Base-by-base conservation (phyloP, 2,888 invertebrate genomes). In the Parnassius smintheus region DNA sequence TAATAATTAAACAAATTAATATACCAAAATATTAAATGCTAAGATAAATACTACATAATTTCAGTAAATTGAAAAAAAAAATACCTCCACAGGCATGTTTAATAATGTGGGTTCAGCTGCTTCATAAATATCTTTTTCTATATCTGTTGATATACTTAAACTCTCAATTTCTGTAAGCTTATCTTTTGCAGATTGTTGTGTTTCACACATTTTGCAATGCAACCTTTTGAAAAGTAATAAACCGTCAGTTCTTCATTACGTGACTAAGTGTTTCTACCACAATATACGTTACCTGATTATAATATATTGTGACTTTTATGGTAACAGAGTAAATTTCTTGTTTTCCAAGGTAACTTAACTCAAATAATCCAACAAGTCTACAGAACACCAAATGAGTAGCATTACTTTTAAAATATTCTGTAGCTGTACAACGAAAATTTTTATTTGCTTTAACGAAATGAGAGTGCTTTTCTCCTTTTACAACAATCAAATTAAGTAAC, bases 61-160 rank as follows among this genome's bases (percentile, higher is more conserved):
- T 7, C 35, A 35, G 35, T 35, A 35, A 35, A 35, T 3, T 35
- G 35, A 35, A 35, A 35, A 35, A 45, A 42, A 60, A 44, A 41
- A 63, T 73, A 91, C 91, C 86, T 91, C 91, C 66, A 91, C 88
- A 68, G 91, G 91, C 84, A 91, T 81, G 65, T 81, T 83, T 62
- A 81, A 65, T 25, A 89, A 69, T 51, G 76, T 75, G 41, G 82
- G 77, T 69, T 74, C 72, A 66, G 72, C 75, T 59, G 73, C 67
- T 44, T 80, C 77, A 68, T 73, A 75, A 51, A 75, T 65, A 58
- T 77, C 72, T 66, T 59, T 64, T 50, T 57, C 53, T 9, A 75
- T 68, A 64, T 72, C 64, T 56, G 64, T 59, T 52, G 66, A 65
- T 48, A 64, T 64, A 59, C 61, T 57, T 13, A 68, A 49, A 59